A percentile compares a stretch with the other conserved stretches of the same genome.
phyloP scores from a whole-genome alignment of 2,113 vertebrate genomes.

The Falco punctatus region DNA sequence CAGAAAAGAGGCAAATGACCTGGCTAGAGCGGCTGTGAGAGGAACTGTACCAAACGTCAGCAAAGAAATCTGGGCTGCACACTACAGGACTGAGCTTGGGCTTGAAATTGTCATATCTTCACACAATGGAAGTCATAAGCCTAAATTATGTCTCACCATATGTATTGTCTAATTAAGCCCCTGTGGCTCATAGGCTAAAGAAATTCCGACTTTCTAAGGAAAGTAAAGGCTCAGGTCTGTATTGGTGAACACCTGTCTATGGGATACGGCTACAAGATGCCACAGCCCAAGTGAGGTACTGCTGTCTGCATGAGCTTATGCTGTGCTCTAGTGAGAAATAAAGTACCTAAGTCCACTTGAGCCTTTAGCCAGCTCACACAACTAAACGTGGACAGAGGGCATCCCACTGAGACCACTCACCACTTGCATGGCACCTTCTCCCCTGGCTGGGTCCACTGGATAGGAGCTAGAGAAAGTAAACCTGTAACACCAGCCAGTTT shows the following conservation, averaged over 20 bases:
- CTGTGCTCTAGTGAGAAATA: background rate
- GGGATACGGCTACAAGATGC: background rate
- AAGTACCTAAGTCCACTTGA: background rate
- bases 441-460: background rate
- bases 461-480: background rate
- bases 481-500: background rate
- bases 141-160: background rate
- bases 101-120: background rate
- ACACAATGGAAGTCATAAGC: background rate
- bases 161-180: background rate
- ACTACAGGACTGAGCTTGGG: background rate
- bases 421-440: background rate
- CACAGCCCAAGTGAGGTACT: background rate
- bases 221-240: background rate
- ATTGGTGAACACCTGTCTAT: background rate
- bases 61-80: background rate
- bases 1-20: background rate
- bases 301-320: background rate
- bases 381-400: background rate
- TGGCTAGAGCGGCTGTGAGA: background rate
- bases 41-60: background rate
- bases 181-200: background rate
- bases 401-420: background rate
- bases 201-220: background rate
- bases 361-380: background rate